phyloP scores from a whole-genome alignment of 2,888 invertebrate genomes.

The Callyntrura sp. region DNA sequence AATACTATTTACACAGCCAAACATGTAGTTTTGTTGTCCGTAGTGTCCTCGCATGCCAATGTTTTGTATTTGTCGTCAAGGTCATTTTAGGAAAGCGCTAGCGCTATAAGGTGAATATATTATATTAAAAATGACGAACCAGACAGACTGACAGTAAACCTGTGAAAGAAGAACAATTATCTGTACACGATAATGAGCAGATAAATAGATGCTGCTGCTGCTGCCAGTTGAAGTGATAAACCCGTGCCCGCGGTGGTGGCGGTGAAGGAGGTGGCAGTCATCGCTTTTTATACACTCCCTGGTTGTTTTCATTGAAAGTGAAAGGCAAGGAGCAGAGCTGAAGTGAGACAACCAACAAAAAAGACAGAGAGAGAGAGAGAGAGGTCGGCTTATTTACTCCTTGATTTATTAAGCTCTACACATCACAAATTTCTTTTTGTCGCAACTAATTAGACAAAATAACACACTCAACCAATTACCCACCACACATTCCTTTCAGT shows the following conservation, averaged over 20 bases:
- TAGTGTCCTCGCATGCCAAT: too few species aligned
- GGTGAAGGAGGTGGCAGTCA: slow-evolving; percentile 24
- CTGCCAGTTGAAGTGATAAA: background rate
- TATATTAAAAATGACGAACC: too few species aligned
- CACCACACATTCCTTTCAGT: slow-evolving; percentile 51
- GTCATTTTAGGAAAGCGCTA: background rate
- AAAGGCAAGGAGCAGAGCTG: slow-evolving; percentile 15
- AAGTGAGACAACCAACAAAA: too few species aligned
- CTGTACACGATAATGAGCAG: background rate
- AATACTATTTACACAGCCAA: too few species aligned
- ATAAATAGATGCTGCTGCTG: slow-evolving; percentile 16
- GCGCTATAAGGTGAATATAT: too few species aligned
- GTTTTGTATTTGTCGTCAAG: too few species aligned
- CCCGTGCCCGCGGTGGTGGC: background rate
- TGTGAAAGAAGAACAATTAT: background rate
- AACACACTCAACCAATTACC: slow-evolving; percentile 64
- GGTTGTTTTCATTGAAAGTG: slow-evolving; percentile 63
- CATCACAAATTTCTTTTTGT: slow-evolving; percentile 71
- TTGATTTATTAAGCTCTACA: slow-evolving; percentile 71
- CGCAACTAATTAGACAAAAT: slow-evolving; percentile 73
- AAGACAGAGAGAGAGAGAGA: slow-evolving; percentile 23
- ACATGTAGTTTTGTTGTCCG: too few species aligned
- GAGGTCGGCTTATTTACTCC: slow-evolving; percentile 61
- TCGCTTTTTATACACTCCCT: slow-evolving; percentile 42
- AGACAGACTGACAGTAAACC: background rate